phyloP scores from a whole-genome alignment of 2,797 vertebrate genomes.

The Propithecus perrieri region DNA sequence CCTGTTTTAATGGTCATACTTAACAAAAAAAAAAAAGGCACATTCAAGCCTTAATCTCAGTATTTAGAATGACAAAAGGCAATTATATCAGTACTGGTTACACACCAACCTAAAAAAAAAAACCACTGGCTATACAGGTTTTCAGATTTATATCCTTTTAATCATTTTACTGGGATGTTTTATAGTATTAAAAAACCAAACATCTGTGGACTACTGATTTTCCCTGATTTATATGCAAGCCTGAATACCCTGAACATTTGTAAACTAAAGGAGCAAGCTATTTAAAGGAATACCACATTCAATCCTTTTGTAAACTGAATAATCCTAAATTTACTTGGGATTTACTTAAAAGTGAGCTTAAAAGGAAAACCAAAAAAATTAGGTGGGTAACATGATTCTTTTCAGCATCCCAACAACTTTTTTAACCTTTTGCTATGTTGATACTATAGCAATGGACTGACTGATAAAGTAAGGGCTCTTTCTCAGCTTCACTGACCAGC shows the following conservation, averaged over 20 bases:
- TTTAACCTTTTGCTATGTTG: neutral
- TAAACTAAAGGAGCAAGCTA: neutral
- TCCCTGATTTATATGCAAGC: neutral
- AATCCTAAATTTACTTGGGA: neutral
- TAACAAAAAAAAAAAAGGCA: neutral
- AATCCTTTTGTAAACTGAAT: neutral
- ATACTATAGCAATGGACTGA: neutral
- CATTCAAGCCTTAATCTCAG: neutral
- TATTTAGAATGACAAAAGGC: conserved; percentile 11
- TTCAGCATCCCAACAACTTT: neutral
- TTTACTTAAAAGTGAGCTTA: neutral
- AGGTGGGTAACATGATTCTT: neutral
- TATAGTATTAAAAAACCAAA: neutral
- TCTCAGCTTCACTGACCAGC: neutral
- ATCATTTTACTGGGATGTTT: neutral
- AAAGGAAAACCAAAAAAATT: neutral
- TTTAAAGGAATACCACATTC: neutral
- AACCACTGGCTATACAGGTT: neutral
- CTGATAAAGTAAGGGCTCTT: neutral
- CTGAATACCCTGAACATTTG: neutral
- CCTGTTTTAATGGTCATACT: neutral
- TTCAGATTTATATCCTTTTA: neutral
- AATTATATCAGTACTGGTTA: neutral
- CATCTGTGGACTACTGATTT: neutral
- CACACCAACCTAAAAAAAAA: neutral